Percentiles rank a stretch among this genome's conserved stretches.
phyloP scores from a whole-genome alignment of 2,888 invertebrate genomes.

The Scrobipalpa atriplicella region DNA sequence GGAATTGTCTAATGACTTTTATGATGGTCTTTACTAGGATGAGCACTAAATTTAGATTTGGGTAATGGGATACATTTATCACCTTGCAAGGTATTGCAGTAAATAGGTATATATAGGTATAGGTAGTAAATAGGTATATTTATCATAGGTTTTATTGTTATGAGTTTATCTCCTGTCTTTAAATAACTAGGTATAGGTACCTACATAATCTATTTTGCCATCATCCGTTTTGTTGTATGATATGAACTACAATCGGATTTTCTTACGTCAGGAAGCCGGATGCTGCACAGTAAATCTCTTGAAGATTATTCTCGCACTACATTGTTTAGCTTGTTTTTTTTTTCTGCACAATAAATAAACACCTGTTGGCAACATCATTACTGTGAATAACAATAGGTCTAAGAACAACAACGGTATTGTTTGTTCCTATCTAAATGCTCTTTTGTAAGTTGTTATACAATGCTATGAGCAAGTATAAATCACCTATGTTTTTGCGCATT shows the following conservation, averaged over 20 bases:
- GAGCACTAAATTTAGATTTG: not conserved
- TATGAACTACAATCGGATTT: not conserved
- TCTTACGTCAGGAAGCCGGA: not conserved
- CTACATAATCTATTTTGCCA: not conserved
- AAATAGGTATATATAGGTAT: no score
- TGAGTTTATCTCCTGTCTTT: no score
- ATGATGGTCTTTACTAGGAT: not conserved
- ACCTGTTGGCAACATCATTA: slow-evolving; percentile 47
- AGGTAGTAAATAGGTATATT: no score
- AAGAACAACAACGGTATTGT: slow-evolving; percentile 47
- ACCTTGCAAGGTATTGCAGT: no score
- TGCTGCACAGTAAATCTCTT: slow-evolving; percentile 40
- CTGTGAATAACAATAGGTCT: slow-evolving; percentile 51
- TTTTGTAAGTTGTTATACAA: slow-evolving; percentile 32
- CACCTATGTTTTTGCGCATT: not conserved
- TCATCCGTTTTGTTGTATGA: slow-evolving; percentile 39
- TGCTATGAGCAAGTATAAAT: not conserved
- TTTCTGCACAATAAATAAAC: slow-evolving; percentile 34
- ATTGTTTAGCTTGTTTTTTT: not conserved
- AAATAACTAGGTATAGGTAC: no score
- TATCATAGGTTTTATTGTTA: no score
- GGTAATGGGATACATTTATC: no score
- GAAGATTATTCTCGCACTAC: slow-evolving; percentile 33
- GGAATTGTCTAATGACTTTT: not conserved
- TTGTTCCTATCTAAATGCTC: slow-evolving; percentile 35